Evolutionary conservation across 1,140 invertebrate species (phyloP).

Genomic region (Ericerus pela): DNA sequence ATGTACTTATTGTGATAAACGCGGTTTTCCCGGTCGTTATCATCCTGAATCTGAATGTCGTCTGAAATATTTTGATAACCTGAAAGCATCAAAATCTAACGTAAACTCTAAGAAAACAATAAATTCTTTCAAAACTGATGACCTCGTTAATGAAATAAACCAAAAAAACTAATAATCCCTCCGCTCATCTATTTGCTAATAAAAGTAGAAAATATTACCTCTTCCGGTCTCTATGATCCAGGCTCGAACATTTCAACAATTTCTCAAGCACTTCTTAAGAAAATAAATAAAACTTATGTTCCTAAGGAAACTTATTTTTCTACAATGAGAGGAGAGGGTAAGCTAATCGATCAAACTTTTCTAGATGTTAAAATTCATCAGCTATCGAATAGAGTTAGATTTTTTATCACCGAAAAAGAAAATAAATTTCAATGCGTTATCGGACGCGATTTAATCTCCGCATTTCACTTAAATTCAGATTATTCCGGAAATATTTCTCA

Average conservation of each 20-base stretch:
- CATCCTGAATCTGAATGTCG: constrained; percentile 15
- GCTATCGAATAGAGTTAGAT: constrained; percentile 1
- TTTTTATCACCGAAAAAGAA: constrained; percentile 1
- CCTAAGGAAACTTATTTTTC: constrained; percentile 7
- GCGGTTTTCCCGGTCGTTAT: not conserved
- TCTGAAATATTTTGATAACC: constrained; percentile 16
- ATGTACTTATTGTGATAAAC: not conserved
- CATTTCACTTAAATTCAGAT: constrained; percentile 16
- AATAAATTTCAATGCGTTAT: constrained; percentile 13
- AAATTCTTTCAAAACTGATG: constrained; percentile 13
- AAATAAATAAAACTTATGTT: constrained; percentile 14
- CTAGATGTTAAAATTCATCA: constrained; percentile 8
- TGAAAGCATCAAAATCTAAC: too few species aligned
- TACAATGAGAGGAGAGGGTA: not conserved
- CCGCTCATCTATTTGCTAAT: constrained; percentile 16
- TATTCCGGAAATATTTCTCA: too few species aligned
- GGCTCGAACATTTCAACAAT: constrained; percentile 17
- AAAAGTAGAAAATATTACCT: constrained; percentile 9
- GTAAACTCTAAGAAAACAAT: constrained; percentile 15
- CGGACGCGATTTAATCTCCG: constrained; percentile 16
- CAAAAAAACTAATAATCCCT: constrained; percentile 17
- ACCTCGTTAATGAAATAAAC: constrained; percentile 9
- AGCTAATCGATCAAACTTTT: not conserved
- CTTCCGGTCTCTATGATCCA: constrained; percentile 16
- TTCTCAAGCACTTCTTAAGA: constrained; percentile 16